Base-by-base conservation (phyloP, 2,797 vertebrate species). In the Cottoperca gobio region DNA sequence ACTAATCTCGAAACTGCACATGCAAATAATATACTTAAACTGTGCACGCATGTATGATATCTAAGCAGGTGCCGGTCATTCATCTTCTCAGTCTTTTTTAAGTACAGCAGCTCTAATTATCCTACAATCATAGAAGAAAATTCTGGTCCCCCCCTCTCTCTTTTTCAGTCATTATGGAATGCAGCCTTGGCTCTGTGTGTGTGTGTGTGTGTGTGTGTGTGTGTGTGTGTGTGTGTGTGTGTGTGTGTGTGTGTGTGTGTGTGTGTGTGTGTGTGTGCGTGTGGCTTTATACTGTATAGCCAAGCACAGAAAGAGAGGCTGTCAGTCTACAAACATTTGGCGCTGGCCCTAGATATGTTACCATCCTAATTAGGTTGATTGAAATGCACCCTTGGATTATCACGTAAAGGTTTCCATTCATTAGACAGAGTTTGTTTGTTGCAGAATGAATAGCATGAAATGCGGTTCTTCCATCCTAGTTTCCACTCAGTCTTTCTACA, bases 81-180 rank as follows among this genome's bases (percentile, higher is more conserved):
- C 68, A 81, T 89, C 76, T 84, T 79, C 54, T 82, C 78, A 74
- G 55, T 58, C 70, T 86, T 85, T 77, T 65, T 74, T 63, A 83
- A 76, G 70, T 57, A 53, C 58, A 65, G 74, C 74, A 79, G 74
- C 53, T 82, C 72, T 86, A 81, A 92, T 90, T 84, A 92, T 73
- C 57, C 80, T 66, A 86, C 87, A 91, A 89, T 91, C 85, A 89
- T 61, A 89, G 74, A 84, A 59, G 73, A 69, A 82, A 83, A 90
- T 84, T 59, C 75, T 68, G 70, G 37, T 59, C 77, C 45, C 50
- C 60, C 66, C 50, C 61, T 31, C 66, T 45, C 54, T 70, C 35
- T 68, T 79, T 82, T 84, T 81, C 59, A 83, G 59, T 64, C 66
- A 74, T 72, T 61, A 31, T 60, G 85, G 86, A 90, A 89, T 82